Percentiles rank a stretch among this genome's conserved stretches.
Evolutionary conservation across 2,113 vertebrate genomes (phyloP).

Genomic region (Prionailurus bengalensis): DNA sequence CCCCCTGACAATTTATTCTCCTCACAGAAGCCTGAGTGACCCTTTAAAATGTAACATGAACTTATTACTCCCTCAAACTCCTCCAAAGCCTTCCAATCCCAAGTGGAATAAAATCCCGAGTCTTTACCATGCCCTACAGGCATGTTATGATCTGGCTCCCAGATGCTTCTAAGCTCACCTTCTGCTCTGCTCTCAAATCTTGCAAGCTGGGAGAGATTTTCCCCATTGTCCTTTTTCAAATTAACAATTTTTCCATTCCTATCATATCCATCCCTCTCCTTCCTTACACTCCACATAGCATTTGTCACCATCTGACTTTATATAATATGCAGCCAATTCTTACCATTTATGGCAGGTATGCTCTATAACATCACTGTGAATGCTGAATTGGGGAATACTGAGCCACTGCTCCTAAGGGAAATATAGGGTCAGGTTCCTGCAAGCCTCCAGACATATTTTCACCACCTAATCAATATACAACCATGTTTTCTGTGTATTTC

Average conservation of each 20-base stretch:
- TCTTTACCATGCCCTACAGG: neutral
- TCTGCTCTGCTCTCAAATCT: neutral
- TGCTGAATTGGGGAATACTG: neutral
- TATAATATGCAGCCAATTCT: neutral
- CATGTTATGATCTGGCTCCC: neutral
- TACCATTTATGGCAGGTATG: neutral
- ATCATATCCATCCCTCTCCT: neutral
- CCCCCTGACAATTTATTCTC: neutral
- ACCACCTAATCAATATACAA: neutral
- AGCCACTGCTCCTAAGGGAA: neutral
- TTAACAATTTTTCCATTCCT: neutral
- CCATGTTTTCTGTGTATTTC: neutral
- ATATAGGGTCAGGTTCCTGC: neutral
- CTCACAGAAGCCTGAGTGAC: neutral
- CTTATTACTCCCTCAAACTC: neutral
- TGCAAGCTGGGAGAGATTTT: neutral
- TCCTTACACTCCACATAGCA: neutral
- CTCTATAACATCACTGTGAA: neutral
- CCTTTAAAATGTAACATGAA: neutral
- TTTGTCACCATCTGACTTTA: neutral
- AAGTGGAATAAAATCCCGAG: neutral
- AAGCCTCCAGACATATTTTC: neutral
- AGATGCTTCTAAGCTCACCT: neutral
- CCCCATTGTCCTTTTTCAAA: neutral
- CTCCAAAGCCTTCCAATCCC: neutral